Evolutionary conservation across 1,140 invertebrate species (phyloP).

Genomic region (Penaeus vannamei): DNA sequence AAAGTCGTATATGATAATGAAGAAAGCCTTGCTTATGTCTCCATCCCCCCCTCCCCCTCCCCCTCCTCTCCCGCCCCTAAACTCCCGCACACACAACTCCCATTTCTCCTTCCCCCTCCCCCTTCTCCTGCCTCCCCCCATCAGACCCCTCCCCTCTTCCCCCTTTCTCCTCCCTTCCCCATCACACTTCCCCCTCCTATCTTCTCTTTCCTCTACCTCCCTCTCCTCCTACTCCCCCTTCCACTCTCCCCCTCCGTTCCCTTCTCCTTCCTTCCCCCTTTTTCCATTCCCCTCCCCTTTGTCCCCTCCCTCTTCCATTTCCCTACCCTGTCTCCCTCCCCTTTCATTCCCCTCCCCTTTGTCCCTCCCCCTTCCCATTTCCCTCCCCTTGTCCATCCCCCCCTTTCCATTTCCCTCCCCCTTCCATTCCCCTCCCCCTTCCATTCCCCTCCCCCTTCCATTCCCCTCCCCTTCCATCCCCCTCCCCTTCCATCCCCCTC

Average conservation of each 20-base stretch:
- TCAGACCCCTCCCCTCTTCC: neutral
- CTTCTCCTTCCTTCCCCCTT: neutral
- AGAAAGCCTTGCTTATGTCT: no score
- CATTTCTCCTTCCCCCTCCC: neutral
- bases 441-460: no score
- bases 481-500: no score
- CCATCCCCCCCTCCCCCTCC: neutral
- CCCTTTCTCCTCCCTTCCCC: neutral
- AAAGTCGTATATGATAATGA: no score
- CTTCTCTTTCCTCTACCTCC: no score
- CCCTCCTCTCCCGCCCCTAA: neutral
- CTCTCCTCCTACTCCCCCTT: neutral
- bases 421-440: neutral
- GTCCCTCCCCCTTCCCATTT: neutral
- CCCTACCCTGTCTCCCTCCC: neutral
- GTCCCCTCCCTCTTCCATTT: neutral
- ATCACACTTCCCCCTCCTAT: neutral
- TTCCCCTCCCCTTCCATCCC: neutral
- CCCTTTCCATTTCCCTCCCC: no score
- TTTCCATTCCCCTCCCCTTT: neutral
- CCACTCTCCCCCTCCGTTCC: neutral
- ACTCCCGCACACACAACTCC: neutral
- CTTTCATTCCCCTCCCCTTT: neutral
- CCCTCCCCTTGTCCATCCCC: neutral
- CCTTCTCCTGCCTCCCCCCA: neutral